phyloP scores from a whole-genome alignment of 37 sponge, comb jelly and placozoan genomes.

The Agelas oroides region DNA sequence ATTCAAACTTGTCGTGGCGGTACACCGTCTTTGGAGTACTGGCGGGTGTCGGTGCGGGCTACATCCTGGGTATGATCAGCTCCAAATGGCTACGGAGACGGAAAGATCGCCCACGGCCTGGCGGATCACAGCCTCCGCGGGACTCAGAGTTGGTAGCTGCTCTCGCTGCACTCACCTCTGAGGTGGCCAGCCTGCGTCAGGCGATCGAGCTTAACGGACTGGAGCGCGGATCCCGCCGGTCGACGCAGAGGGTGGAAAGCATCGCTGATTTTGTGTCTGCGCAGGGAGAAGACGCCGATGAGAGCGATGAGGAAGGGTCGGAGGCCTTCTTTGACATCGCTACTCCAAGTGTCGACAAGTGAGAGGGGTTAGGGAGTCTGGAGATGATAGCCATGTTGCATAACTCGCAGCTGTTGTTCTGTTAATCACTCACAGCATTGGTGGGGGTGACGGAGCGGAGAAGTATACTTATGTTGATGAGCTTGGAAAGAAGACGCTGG shows the following conservation, averaged over 20 bases:
- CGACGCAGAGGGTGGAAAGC: conserved; percentile 8
- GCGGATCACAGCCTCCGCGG: background rate
- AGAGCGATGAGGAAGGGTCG: conserved; percentile 32
- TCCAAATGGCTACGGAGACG: conserved; percentile 32
- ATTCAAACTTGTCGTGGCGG: conserved; percentile 5
- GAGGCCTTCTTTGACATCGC: conserved; percentile 10
- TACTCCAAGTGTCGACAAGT: background rate
- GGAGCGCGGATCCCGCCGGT: background rate
- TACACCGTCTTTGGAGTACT: conserved; percentile 19
- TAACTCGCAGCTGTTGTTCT: no score
- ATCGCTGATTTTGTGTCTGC: conserved; percentile 51
- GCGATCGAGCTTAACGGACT: conserved; percentile 1
- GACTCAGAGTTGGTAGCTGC: conserved; percentile 7
- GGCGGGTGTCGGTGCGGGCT: conserved; percentile 59
- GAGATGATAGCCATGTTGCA: no score
- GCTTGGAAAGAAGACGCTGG: conserved; percentile 30
- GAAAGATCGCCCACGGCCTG: background rate
- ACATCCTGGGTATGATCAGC: conserved; percentile 25
- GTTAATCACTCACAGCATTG: no score
- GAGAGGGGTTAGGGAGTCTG: no score
- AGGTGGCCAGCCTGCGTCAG: conserved; percentile 38
- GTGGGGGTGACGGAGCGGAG: no score
- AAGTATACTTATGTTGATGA: conserved; percentile 19
- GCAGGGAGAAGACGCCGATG: conserved; percentile 17
- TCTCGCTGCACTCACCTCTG: conserved; percentile 38